phyloP scores from a whole-genome alignment of 2,797 vertebrate genomes.

The Acipenser oxyrinchus region DNA sequence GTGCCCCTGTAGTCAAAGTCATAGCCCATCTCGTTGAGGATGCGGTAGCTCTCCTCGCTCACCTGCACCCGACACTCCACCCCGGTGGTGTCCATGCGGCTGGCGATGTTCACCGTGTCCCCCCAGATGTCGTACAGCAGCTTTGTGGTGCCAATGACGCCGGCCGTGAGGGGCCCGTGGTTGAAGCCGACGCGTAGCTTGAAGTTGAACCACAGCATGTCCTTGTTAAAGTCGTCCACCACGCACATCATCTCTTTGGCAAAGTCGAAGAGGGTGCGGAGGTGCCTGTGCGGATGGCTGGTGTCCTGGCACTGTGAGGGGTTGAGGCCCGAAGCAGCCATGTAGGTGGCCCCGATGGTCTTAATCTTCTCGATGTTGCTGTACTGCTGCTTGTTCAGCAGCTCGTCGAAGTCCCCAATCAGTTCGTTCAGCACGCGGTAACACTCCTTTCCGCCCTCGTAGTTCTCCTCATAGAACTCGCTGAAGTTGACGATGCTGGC shows the following conservation, averaged over 20 bases:
- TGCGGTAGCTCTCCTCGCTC: constrained; percentile 66
- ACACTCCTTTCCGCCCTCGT: constrained; percentile 93
- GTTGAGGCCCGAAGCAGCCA: constrained; percentile 91
- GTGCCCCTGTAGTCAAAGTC: constrained; percentile 88
- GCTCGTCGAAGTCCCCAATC: constrained; percentile 93
- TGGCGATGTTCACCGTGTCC: constrained; percentile 96
- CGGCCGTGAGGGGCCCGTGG: constrained; percentile 88
- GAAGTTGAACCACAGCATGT: constrained; percentile 97
- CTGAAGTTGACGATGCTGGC: constrained; percentile 97
- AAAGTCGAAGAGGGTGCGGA: constrained; percentile 87
- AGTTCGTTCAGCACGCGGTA: constrained; percentile 94
- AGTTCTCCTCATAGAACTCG: constrained; percentile 98
- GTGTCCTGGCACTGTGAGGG: constrained; percentile 66
- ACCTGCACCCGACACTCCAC: constrained; percentile 95
- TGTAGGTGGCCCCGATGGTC: constrained; percentile 97
- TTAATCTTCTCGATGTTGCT: constrained; percentile 94
- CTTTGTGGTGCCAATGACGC: constrained; percentile 96
- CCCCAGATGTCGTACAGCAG: constrained; percentile 97
- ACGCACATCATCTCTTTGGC: constrained; percentile 96
- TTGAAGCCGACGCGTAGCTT: constrained; percentile 94
- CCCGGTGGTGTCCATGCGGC: constrained; percentile 95
- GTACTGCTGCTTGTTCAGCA: constrained; percentile 76
- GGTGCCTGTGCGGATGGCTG: constrained; percentile 72
- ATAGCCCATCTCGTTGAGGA: background rate
- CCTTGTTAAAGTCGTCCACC: constrained; percentile 97